These are phyloP conservation scores for Onychomys arenicola DNA, from an alignment of 2,797 vertebrate genomes.

Conservation along the genomic window DNA sequence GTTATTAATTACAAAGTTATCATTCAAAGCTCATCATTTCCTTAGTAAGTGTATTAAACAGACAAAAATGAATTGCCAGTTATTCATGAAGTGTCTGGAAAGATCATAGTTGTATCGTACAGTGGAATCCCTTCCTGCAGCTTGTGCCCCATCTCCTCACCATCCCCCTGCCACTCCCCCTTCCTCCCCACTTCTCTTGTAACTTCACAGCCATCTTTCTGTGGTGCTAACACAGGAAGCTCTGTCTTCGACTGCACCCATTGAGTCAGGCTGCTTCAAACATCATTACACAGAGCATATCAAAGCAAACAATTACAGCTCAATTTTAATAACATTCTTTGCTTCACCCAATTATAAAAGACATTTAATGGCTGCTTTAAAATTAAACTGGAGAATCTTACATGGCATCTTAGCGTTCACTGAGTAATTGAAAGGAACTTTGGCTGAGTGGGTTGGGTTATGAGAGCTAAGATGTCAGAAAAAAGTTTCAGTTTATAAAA, in stretches of 20 bases:
- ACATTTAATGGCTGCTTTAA: constrained; percentile 43
- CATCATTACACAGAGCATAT: background rate
- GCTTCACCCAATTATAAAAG: constrained; percentile 63
- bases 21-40: background rate
- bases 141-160: fast-evolving
- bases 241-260: background rate
- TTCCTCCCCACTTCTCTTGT: background rate
- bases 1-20: background rate
- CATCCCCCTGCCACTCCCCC: too few relatives aligned
- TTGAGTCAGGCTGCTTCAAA: constrained; percentile 32
- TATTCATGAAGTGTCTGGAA: background rate
- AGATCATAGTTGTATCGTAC: background rate
- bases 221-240: background rate
- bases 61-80: background rate
- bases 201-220: background rate
- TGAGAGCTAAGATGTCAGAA: constrained; percentile 52
- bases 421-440: constrained; percentile 44
- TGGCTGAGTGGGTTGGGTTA: background rate
- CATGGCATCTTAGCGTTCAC: constrained; percentile 5
- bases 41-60: background rate
- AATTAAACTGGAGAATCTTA: constrained; percentile 63
- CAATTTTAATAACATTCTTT: constrained; percentile 53
- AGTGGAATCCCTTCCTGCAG: background rate
- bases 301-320: constrained; percentile 50
- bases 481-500: constrained; percentile 34